Percentiles rank a stretch among this genome's conserved stretches.
phyloP scores from a whole-genome alignment of 1,140 invertebrate species.

The Myzus persicae region DNA sequence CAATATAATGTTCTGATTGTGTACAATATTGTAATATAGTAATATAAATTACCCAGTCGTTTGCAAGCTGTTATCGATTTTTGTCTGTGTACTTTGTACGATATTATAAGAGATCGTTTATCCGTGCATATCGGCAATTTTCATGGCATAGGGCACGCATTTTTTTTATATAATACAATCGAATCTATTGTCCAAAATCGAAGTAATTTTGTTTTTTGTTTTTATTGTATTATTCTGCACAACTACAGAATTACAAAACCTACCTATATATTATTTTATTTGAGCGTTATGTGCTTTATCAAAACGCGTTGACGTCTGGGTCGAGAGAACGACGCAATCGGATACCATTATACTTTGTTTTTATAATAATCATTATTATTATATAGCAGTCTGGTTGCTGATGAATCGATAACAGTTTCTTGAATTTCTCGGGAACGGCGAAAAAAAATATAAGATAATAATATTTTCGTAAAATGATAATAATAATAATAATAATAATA shows the following conservation, averaged over 20 bases:
- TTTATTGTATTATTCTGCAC: background rate
- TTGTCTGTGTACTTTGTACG: background rate
- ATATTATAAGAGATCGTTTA: background rate
- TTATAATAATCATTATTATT: background rate
- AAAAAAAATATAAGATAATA: slow-evolving; percentile 19
- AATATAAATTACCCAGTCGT: background rate
- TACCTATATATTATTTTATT: too few species aligned
- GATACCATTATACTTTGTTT: background rate
- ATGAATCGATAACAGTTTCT: background rate
- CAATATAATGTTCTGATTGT: too few species aligned
- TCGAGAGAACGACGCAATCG: background rate
- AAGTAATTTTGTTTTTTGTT: background rate
- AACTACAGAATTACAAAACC: background rate
- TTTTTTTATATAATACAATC: background rate
- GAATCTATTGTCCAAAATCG: background rate
- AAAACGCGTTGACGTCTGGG: background rate
- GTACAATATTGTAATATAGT: background rate
- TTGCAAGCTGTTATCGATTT: background rate
- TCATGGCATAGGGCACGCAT: background rate
- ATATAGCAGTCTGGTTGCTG: background rate
- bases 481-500: background rate
- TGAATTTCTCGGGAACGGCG: background rate
- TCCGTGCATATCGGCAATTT: background rate
- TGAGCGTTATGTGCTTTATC: background rate
- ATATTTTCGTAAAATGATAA: background rate